phyloP scores from a whole-genome alignment of 1,140 invertebrate species.

The Drosophila repletoides region DNA sequence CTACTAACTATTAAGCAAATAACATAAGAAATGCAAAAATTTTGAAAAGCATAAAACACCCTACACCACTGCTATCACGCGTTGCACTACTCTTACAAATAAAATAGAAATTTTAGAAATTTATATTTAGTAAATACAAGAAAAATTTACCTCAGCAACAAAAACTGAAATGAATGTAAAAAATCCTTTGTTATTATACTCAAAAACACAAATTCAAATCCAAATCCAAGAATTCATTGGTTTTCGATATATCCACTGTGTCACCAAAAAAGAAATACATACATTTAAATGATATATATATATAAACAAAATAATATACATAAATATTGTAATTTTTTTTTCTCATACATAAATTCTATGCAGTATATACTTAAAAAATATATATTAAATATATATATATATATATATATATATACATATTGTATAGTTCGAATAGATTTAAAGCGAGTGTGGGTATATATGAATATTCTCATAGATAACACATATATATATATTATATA shows the following conservation, averaged over 20 bases:
- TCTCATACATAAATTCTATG: not conserved
- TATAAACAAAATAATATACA: too few species aligned
- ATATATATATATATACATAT: slow-evolving; percentile 23
- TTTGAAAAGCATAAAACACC: too few species aligned
- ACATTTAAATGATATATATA: slow-evolving; percentile 15
- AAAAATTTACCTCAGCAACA: slow-evolving; percentile 11
- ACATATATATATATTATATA: slow-evolving; percentile 6
- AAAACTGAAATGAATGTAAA: not conserved
- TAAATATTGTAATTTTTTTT: slow-evolving; percentile 14
- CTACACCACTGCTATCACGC: too few species aligned
- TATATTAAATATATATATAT: not conserved
- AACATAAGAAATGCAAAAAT: too few species aligned
- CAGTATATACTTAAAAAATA: slow-evolving; percentile 6
- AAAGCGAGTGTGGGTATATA: slow-evolving; percentile 1
- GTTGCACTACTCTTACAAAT: not conserved
- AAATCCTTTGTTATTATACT: slow-evolving; percentile 27
- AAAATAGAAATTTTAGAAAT: not conserved
- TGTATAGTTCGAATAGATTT: slow-evolving; percentile 15
- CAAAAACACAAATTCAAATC: not conserved
- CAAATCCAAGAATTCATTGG: slow-evolving; percentile 32
- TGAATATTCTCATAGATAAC: slow-evolving; percentile 2
- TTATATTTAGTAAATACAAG: too few species aligned
- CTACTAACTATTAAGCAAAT: too few species aligned
- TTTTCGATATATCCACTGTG: slow-evolving; percentile 34
- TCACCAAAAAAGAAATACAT: slow-evolving; percentile 37